Evolutionary conservation across 2,113 vertebrate genomes (phyloP).

Genomic region (Coptodon bakossiorum): DNA sequence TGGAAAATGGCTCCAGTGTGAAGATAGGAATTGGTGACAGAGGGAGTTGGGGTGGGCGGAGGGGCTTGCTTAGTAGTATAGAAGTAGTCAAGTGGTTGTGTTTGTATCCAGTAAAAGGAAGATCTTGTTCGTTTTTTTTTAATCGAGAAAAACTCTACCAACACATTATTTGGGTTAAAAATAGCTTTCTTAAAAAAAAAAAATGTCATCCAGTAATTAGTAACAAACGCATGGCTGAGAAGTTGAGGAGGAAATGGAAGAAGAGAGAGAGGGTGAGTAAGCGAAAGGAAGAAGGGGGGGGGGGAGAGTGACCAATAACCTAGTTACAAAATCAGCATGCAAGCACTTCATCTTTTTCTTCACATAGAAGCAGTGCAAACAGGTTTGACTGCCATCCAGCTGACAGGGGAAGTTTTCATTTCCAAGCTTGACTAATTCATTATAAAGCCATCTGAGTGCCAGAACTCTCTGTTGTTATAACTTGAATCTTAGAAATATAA

Average conservation of each 20-base stretch:
- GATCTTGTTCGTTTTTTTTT: not conserved
- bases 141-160: not conserved
- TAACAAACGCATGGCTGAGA: not conserved
- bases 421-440: slow-evolving; percentile 59
- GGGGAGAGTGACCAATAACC: slow-evolving; percentile 30
- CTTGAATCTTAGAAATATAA: slow-evolving; percentile 4
- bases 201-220: not conserved
- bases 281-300: not conserved
- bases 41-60: not conserved
- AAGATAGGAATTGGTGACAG: slow-evolving; percentile 4
- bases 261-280: not conserved
- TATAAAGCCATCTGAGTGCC: slow-evolving; percentile 30
- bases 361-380: not conserved
- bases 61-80: not conserved
- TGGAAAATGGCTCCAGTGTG: slow-evolving; percentile 56
- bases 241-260: not conserved
- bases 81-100: slow-evolving; percentile 12
- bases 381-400: slow-evolving; percentile 26
- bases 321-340: slow-evolving; percentile 39
- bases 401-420: slow-evolving; percentile 42
- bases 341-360: slow-evolving; percentile 14
- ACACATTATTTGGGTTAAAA: not conserved
- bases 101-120: not conserved
- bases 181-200: not conserved
- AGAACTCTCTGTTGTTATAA: slow-evolving; percentile 15